Evolutionary conservation across 2,888 invertebrate species (phyloP).

Genomic region (Tiphia femorata): DNA sequence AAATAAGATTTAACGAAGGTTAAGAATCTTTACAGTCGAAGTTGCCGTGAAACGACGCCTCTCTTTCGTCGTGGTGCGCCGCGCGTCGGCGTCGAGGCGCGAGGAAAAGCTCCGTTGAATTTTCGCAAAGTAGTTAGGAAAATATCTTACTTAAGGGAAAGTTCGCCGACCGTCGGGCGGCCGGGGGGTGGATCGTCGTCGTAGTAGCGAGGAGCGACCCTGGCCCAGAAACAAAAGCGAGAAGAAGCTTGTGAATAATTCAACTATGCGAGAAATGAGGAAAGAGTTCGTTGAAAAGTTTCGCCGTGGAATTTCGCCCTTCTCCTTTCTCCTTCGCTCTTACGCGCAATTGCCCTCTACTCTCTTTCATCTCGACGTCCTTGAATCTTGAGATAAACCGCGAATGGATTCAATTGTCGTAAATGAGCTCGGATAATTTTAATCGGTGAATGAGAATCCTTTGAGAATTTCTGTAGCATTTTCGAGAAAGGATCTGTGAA

Average conservation of each 20-base stretch:
- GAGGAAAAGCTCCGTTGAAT: too few species aligned
- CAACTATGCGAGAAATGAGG: slow-evolving; percentile 65
- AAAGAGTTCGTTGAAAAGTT: slow-evolving; percentile 66
- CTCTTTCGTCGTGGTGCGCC: slow-evolving; percentile 9
- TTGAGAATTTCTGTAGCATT: too few species aligned
- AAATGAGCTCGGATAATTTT: too few species aligned
- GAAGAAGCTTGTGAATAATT: slow-evolving; percentile 68
- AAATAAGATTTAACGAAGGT: too few species aligned
- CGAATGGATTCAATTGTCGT: too few species aligned
- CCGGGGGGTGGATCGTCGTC: slow-evolving; percentile 13
- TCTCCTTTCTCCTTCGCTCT: slow-evolving; percentile 13
- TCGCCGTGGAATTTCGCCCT: slow-evolving; percentile 61
- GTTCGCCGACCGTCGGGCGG: slow-evolving; percentile 45
- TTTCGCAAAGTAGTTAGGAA: slow-evolving; percentile 47
- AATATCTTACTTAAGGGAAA: slow-evolving; percentile 52
- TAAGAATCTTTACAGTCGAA: too few species aligned
- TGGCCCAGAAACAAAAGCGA: slow-evolving; percentile 69
- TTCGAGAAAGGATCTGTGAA: too few species aligned
- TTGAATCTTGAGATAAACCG: too few species aligned
- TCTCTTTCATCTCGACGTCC: slow-evolving; percentile 33
- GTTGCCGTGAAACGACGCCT: slow-evolving; percentile 40
- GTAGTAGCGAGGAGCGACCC: slow-evolving; percentile 59
- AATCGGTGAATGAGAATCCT: too few species aligned
- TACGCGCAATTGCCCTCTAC: too few species aligned
- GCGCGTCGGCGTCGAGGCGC: too few species aligned